Evolutionary conservation across 2,113 vertebrate species (phyloP), one percentile per base, ranked within the genome.

Genomic region (Arothron firmamentum): DNA sequence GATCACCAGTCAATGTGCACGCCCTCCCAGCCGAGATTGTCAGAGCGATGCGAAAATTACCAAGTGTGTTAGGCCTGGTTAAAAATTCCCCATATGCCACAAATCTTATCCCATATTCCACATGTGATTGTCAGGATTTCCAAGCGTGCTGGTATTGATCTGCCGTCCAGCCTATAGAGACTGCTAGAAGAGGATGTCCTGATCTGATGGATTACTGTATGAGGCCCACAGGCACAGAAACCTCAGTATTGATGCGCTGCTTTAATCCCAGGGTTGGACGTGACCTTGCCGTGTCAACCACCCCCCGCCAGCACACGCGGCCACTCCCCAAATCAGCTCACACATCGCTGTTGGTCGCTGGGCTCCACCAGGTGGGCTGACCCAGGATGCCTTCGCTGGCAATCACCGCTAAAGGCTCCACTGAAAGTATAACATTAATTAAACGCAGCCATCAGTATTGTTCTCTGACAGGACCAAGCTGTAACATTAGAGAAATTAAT

Each of bases 181-280:
- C 83, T 72, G 72, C 53, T 75, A 77, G 83, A 66, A 74, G 83
- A 86, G 82, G 85, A 88, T 89, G 88, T 88, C 87, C 85, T 86
- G 88, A 90, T 90, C 87, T 88, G 87, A 90, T 90, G 87, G 90
- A 91, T 91, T 89, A 90, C 88, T 87, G 84, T 87, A 84, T 85
- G 80, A 87, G 84, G 81, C 85, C 80, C 88, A 89, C 79, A 85
- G 82, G 87, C 82, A 62, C 83, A 87, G 83, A 81, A 89, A 89
- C 86, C 80, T 87, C 75, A 69, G 79, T 89, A 89, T 90, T 86
- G 88, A 91, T 75, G 82, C 73, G 85, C 73, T 78, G 83, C 80
- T 88, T 83, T 91, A 91, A 90, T 91, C 89, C 90, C 86, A 72
- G 75, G 77, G 84, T 88, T 86, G 80, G 78, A 84, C 80, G 72